phyloP scores from a whole-genome alignment of 2,888 invertebrate genomes.

The Sturmia bella region DNA sequence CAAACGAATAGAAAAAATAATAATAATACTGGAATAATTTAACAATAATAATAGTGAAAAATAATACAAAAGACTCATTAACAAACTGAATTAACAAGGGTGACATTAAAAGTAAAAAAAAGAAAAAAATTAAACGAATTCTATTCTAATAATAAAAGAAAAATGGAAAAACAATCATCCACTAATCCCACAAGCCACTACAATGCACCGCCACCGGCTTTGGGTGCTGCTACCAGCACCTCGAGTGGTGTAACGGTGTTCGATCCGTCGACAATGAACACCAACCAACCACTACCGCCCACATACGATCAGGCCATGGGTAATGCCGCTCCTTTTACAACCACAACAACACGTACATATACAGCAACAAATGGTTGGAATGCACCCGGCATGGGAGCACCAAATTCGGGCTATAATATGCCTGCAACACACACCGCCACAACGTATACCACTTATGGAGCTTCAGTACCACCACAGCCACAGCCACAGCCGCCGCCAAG shows the following conservation, averaged over 20 bases:
- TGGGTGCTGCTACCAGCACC: constrained; percentile 56
- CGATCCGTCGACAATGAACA: constrained; percentile 11
- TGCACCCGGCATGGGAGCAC: constrained; percentile 37
- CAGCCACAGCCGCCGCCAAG: constrained; percentile 10
- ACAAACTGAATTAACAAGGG: not conserved
- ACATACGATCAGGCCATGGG: constrained; percentile 78
- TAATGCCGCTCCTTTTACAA: constrained; percentile 14
- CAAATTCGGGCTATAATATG: constrained; percentile 35
- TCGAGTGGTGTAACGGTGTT: constrained; percentile 55
- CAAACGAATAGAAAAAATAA: constrained; percentile 34
- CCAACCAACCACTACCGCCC: constrained; percentile 71
- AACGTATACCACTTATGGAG: constrained; percentile 45
- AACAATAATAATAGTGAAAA: constrained; percentile 23
- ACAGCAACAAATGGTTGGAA: constrained; percentile 33
- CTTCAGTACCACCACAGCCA: constrained; percentile 36
- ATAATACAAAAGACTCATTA: not conserved
- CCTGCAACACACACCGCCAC: constrained; percentile 50
- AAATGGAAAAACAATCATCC: constrained; percentile 66
- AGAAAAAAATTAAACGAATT: not conserved
- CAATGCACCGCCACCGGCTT: constrained; percentile 33
- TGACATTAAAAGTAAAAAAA: not conserved
- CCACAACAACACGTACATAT: constrained; percentile 40
- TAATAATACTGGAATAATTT: not conserved
- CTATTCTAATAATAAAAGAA: too few relatives aligned
- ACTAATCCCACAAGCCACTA: constrained; percentile 46